A percentile compares a stretch with the other conserved stretches of the same genome.
Conservation (phyloP, 2,888 invertebrate genomes). For the Spodoptera exigua region DNA sequence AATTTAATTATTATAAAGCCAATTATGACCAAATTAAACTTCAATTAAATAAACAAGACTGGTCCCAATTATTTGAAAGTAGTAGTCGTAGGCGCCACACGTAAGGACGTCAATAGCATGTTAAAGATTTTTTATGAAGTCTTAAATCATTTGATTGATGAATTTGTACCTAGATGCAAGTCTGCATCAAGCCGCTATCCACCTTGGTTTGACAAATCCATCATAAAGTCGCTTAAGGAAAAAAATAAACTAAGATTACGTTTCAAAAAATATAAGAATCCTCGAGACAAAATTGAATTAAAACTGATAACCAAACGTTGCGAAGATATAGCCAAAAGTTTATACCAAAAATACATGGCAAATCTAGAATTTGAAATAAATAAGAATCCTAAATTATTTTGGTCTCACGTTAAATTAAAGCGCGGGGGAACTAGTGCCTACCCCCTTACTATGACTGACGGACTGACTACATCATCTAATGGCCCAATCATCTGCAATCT, state of each 20-base stretch:
- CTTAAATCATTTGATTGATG: neutral
- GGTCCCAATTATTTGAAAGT: constrained; percentile 1
- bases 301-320: neutral
- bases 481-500: neutral
- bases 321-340: neutral
- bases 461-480: neutral
- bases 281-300: neutral
- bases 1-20: constrained; percentile 14
- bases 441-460: neutral
- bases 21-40: constrained; percentile 6
- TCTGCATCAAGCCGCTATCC: neutral
- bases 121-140: neutral
- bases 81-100: too few species aligned
- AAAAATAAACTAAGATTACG: neutral
- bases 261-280: neutral
- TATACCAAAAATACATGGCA: neutral
- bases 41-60: constrained; percentile 5
- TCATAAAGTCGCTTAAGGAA: neutral
- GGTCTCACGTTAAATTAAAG: too few species aligned
- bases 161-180: neutral
- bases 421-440: neutral
- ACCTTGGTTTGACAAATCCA: neutral
- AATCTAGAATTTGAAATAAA: neutral
- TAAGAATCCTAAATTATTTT: neutral
- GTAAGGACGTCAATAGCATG: constrained; percentile 5